Percentiles rank a stretch among this genome's conserved stretches.
Conservation (phyloP, 2,113 vertebrate species). For the Carassius gibelio region DNA sequence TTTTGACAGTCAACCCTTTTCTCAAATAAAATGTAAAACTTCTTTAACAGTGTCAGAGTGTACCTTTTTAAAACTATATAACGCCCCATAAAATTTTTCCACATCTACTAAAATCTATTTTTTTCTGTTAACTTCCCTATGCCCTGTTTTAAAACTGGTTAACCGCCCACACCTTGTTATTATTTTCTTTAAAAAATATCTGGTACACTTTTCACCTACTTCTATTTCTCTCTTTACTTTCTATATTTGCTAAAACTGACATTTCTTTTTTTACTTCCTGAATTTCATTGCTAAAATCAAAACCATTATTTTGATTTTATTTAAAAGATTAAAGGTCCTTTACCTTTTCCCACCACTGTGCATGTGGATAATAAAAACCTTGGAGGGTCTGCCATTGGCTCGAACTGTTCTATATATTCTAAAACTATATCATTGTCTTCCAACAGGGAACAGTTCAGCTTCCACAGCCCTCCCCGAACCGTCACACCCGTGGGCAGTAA, state of each 20-base stretch:
- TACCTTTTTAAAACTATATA: background rate
- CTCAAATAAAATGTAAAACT: background rate
- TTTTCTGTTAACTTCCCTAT: background rate
- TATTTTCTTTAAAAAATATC: conserved; percentile 22
- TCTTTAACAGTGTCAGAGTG: background rate
- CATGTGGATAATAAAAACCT: background rate
- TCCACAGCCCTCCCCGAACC: conserved; percentile 42
- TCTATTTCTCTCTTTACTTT: conserved; percentile 14
- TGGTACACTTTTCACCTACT: conserved; percentile 29
- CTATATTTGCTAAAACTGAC: background rate
- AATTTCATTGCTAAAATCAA: conserved; percentile 38
- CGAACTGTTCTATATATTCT: background rate
- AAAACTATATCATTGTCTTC: background rate
- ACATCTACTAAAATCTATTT: background rate
- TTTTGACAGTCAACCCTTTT: background rate
- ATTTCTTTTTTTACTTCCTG: conserved; percentile 42
- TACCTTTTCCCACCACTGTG: conserved; percentile 18
- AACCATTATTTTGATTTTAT: background rate
- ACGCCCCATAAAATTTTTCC: background rate
- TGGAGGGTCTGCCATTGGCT: background rate
- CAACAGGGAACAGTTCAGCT: conserved; percentile 11
- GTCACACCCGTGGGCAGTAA: background rate
- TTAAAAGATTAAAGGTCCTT: conserved; percentile 13
- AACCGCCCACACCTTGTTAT: background rate
- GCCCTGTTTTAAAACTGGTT: background rate